A percentile compares a stretch with the other conserved stretches of the same genome.
Conservation (phyloP, 2,113 vertebrate genomes). For the Marmota monax region DNA sequence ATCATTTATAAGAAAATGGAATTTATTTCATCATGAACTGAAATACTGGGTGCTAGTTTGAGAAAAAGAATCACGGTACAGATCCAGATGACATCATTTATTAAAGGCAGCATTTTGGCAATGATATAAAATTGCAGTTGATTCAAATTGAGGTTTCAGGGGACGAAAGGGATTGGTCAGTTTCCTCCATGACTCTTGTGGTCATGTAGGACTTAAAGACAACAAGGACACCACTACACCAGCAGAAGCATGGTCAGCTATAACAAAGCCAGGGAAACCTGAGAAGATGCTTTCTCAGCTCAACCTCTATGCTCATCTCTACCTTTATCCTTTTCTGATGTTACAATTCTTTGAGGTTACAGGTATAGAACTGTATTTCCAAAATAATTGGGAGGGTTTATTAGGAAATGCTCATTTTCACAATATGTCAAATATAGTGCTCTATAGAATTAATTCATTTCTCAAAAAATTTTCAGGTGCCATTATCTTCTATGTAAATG, state of each 20-base stretch:
- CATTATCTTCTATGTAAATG: neutral
- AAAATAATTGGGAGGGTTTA: neutral
- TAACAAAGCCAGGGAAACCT: neutral
- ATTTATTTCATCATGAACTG: neutral
- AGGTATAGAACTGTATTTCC: neutral
- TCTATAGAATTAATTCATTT: neutral
- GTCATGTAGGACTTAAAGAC: neutral
- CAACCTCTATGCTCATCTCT: neutral
- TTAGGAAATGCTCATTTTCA: neutral
- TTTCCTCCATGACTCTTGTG: neutral
- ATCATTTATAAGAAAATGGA: conserved; percentile 1
- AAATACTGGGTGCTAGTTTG: neutral
- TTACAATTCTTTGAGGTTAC: neutral
- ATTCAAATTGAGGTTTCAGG: neutral
- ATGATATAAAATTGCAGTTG: neutral
- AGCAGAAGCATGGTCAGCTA: neutral
- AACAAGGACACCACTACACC: neutral
- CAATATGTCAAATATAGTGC: neutral
- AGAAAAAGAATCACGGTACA: neutral
- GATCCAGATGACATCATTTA: neutral
- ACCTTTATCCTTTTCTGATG: neutral
- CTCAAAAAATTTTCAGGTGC: neutral
- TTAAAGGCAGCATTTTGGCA: neutral
- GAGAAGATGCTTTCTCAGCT: neutral
- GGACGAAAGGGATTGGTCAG: neutral